These are phyloP conservation scores for Acrossocheilus fasciatus DNA, from an alignment of 2,797 vertebrate genomes.

Conservation along the genomic window DNA sequence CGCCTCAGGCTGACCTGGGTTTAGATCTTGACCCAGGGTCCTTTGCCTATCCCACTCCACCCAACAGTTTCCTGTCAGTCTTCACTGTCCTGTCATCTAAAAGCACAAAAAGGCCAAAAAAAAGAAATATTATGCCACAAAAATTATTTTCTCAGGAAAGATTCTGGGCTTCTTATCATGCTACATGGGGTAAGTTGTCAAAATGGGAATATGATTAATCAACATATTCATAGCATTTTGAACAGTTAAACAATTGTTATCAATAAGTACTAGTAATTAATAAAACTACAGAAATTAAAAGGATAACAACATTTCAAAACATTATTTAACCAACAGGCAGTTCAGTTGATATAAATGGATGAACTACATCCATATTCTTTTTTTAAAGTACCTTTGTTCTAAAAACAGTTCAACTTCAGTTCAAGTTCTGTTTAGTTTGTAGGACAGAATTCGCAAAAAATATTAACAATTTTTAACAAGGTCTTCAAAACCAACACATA, in stretches of 20 bases:
- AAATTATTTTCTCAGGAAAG: background rate
- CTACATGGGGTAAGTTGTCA: background rate
- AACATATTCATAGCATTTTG: background rate
- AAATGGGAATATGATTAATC: background rate
- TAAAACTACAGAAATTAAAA: background rate
- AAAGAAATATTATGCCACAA: background rate
- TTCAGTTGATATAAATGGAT: background rate
- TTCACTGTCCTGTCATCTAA: too few relatives aligned
- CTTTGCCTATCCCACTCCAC: too few relatives aligned
- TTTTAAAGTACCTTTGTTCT: too few relatives aligned
- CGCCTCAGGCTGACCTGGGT: too few relatives aligned
- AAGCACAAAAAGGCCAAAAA: too few relatives aligned
- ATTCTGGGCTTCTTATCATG: background rate
- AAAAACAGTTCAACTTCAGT: background rate
- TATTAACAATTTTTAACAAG: background rate
- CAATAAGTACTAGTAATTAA: background rate
- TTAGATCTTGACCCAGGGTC: too few relatives aligned
- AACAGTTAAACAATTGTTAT: background rate
- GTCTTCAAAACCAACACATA: too few relatives aligned
- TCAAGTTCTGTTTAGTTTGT: background rate
- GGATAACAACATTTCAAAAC: background rate
- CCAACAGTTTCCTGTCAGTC: too few relatives aligned
- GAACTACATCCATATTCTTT: background rate
- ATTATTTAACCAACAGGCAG: background rate
- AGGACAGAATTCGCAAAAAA: background rate